Evolutionary conservation across 2,113 vertebrate species (phyloP).

Genomic region (Saguinus midas): DNA sequence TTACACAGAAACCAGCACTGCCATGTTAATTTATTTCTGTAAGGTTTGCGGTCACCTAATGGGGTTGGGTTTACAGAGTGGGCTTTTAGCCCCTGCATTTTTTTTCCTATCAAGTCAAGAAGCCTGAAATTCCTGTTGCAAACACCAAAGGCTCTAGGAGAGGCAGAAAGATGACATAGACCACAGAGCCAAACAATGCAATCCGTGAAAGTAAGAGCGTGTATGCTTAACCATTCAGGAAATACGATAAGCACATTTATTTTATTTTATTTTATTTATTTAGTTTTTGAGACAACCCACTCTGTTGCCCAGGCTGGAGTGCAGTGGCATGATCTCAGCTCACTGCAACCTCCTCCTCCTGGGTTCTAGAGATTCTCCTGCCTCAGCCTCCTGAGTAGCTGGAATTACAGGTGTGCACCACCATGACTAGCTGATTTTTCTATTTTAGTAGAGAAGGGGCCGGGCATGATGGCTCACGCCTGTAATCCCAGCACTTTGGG

Average conservation of each 20-base stretch:
- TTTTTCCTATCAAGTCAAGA: neutral
- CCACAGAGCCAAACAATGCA: neutral
- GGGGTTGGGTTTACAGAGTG: neutral
- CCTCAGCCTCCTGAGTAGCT: too few species aligned
- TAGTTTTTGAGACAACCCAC: too few species aligned
- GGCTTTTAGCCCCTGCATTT: neutral
- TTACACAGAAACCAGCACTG: neutral
- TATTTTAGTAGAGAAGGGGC: too few species aligned
- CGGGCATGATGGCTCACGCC: too few species aligned
- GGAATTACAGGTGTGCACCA: too few species aligned
- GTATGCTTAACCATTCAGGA: neutral
- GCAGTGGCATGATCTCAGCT: too few species aligned
- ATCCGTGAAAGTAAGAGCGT: accelerated
- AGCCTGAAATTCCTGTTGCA: neutral
- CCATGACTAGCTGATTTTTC: too few species aligned
- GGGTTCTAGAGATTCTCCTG: too few species aligned
- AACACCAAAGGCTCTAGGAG: neutral
- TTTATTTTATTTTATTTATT: too few species aligned
- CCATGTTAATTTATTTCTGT: neutral
- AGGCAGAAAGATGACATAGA: neutral
- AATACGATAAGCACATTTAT: neutral
- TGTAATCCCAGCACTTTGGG: too few species aligned
- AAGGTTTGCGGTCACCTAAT: neutral
- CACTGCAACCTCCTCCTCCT: too few species aligned
- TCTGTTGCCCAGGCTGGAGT: too few species aligned